A percentile compares a stretch with the other conserved stretches of the same genome.
phyloP scores from a whole-genome alignment of 2,888 invertebrate species.

The Homarus gammarus region DNA sequence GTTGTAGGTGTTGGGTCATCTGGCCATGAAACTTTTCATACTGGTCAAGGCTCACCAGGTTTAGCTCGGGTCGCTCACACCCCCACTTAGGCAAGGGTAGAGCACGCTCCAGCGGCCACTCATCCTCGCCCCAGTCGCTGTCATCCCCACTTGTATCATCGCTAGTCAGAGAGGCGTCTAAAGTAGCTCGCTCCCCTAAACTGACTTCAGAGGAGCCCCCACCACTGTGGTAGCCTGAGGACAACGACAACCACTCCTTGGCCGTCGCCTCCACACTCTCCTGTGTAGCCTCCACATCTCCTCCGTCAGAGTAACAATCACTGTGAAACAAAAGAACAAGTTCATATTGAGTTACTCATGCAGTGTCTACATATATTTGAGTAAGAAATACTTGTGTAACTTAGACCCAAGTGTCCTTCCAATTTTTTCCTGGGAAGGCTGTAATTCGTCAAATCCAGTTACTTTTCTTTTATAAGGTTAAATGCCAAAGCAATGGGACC shows the following conservation, averaged over 20 bases:
- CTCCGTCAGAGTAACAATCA: slow-evolving; percentile 4
- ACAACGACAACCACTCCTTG: slow-evolving; percentile 23
- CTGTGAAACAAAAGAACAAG: not conserved
- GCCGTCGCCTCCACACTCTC: not conserved
- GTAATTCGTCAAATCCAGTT: too few relatives aligned
- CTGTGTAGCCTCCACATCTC: not conserved
- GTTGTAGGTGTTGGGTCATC: slow-evolving; percentile 82
- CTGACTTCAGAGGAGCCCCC: slow-evolving; percentile 19
- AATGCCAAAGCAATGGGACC: too few relatives aligned
- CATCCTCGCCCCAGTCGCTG: slow-evolving; percentile 78
- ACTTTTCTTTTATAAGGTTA: too few relatives aligned
- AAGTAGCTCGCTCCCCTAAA: not conserved
- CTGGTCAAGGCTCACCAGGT: slow-evolving; percentile 23
- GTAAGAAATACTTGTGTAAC: too few relatives aligned
- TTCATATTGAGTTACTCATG: too few relatives aligned
- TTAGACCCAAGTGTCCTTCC: too few relatives aligned
- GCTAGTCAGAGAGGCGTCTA: not conserved
- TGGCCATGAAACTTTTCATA: slow-evolving; percentile 35
- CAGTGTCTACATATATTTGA: too few relatives aligned
- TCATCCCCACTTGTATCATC: slow-evolving; percentile 14
- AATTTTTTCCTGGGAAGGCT: too few relatives aligned
- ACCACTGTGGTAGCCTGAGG: slow-evolving; percentile 60
- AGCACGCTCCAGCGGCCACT: slow-evolving; percentile 86
- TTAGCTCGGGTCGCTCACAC: slow-evolving; percentile 76
- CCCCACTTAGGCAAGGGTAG: slow-evolving; percentile 89